Base-by-base conservation (phyloP, 2,797 vertebrate genomes). In the Echiichthys vipera region DNA sequence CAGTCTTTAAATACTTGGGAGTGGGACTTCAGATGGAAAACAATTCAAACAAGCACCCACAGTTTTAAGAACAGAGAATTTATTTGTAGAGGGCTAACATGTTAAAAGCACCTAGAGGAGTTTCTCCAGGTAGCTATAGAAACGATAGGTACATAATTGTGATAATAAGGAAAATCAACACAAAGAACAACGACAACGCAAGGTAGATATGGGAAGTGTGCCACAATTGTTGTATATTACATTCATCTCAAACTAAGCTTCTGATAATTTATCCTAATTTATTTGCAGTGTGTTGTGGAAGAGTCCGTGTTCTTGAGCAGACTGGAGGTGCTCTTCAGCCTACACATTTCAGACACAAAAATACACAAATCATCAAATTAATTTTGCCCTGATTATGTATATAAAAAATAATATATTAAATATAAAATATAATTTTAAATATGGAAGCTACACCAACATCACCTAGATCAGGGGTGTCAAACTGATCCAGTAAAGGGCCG, bases 261-360 rank as follows among this genome's bases (percentile, higher is more conserved):
- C 34, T 27, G 1, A 24, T 14, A 6, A 34, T 42, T 37, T 9
- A 0, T 56, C 5, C 27, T 8, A 0, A 24, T 53, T 29, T 37
- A 77, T 61, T 39, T 53, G 29, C 34, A 43, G 24, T 49, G 14
- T 64, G 45, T 9, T 43, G 32, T 36, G 10, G 47, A 46, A 10
- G 67, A 70, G 11, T 88, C 69, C 1, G 58, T 61, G 32, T 29
- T 84, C 66, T 80, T 72, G 64, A 91, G 22, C n/a, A 89, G 67
- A 75, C 59, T 67, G 15, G 84, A 86, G 15, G 64, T 83, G 54
- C 50, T 83, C 78, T 82, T 88, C 78, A 91, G 20, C 85, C 89
- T 90, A 18, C 1, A 29, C 46, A 63, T 5, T 0, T 29, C 7
- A 67, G 20, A 77, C 29, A 84, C 46, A 76, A 0, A 71, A 2